Evolutionary conservation across 2,113 vertebrate species (phyloP).

Genomic region (Microcebus murinus): DNA sequence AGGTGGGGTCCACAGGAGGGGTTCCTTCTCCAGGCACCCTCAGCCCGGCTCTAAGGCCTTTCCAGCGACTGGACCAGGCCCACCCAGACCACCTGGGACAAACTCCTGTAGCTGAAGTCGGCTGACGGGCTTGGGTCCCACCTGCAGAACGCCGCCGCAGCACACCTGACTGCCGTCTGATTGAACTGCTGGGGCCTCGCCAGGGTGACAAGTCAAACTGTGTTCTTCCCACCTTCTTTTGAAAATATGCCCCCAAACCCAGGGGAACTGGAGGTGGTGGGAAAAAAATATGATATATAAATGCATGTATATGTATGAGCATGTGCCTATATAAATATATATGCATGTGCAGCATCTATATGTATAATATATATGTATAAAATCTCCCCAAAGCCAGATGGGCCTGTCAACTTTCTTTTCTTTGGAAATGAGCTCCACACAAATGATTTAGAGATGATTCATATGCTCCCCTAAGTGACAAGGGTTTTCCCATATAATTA

Average conservation of each 20-base stretch:
- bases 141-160: rapidly evolving
- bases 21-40: not conserved
- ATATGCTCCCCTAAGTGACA: conserved; percentile 50
- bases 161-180: not conserved
- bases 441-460: conserved; percentile 53
- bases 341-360: not conserved
- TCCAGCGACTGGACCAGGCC: not conserved
- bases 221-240: not conserved
- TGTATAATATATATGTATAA: not conserved
- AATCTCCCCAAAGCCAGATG: not conserved
- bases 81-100: not conserved
- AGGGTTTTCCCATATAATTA: conserved; percentile 61
- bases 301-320: too few relatives aligned
- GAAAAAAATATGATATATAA: not conserved
- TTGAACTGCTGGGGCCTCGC: too few relatives aligned
- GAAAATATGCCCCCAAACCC: not conserved
- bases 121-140: not conserved
- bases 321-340: too few relatives aligned
- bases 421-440: not conserved
- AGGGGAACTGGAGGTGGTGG: not conserved
- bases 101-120: not conserved
- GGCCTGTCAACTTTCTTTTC: not conserved
- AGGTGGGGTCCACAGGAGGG: rapidly evolving
- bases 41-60: not conserved
- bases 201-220: not conserved